These are phyloP conservation scores for Radopholus similis DNA, from an alignment of 1,140 invertebrate genomes.

Conservation along the genomic window DNA sequence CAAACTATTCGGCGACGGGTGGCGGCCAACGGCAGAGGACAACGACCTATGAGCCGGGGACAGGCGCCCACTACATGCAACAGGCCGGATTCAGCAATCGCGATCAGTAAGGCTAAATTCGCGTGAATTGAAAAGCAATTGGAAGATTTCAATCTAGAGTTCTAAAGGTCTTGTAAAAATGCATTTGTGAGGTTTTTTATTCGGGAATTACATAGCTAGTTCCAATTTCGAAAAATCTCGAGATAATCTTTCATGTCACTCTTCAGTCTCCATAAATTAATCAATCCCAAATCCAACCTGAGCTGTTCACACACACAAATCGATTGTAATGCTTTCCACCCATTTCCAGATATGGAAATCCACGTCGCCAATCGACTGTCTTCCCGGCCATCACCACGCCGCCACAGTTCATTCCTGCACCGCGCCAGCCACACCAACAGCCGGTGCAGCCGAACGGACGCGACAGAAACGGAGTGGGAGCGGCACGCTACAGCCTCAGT, in stretches of 20 bases:
- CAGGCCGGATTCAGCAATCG: slow-evolving; percentile 22
- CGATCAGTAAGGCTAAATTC: slow-evolving; percentile 18
- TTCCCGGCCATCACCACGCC: background rate
- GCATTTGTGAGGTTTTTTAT: no score
- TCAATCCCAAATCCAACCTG: no score
- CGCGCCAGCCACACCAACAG: slow-evolving; percentile 10
- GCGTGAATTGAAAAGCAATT: background rate
- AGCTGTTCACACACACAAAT: no score
- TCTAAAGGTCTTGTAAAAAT: no score
- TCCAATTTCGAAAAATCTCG: no score
- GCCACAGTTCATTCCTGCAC: slow-evolving; percentile 4
- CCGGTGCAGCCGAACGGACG: background rate
- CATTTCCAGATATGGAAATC: background rate
- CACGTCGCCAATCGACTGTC: background rate
- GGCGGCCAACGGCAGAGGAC: background rate
- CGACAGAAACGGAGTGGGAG: background rate
- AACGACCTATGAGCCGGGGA: slow-evolving; percentile 25
- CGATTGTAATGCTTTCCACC: no score
- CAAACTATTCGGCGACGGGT: slow-evolving; percentile 1
- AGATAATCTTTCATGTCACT: no score
- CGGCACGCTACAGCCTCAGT: background rate
- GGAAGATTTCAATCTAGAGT: no score
- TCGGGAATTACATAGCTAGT: no score
- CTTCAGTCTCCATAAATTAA: no score
- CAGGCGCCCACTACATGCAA: slow-evolving; percentile 21